A percentile compares a stretch with the other conserved stretches of the same genome.
phyloP scores from a whole-genome alignment of 2,888 invertebrate species.

The Megamerina dolium region DNA sequence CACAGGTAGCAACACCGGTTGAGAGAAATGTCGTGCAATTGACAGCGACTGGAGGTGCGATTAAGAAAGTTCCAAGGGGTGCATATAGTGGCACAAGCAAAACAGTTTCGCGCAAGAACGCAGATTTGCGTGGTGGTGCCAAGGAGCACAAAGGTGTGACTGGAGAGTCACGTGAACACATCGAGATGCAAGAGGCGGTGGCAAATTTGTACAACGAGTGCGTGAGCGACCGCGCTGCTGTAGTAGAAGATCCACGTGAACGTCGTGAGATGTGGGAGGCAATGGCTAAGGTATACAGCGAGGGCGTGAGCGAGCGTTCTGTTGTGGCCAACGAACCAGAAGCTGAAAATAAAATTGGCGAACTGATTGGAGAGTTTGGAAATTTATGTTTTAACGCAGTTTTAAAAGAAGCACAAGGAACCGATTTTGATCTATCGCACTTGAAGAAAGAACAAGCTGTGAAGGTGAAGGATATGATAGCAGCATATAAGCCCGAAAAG shows the following conservation, averaged over 20 bases:
- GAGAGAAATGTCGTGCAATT: too few species aligned
- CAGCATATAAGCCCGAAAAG: slow-evolving; percentile 5
- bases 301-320: too few species aligned
- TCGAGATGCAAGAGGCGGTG: slow-evolving; percentile 2
- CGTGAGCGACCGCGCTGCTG: too few species aligned
- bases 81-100: background rate
- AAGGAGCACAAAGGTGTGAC: background rate
- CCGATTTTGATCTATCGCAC: slow-evolving; percentile 6
- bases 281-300: too few species aligned
- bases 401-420: background rate
- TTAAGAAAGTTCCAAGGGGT: background rate
- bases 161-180: background rate
- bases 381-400: slow-evolving; percentile 4
- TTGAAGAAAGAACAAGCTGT: background rate
- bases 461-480: slow-evolving; percentile 1
- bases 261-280: too few species aligned
- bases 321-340: too few species aligned
- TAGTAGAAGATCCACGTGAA: too few species aligned
- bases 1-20: background rate
- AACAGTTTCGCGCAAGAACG: background rate
- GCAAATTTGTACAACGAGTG: too few species aligned
- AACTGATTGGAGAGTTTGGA: slow-evolving; percentile 5
- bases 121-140: background rate
- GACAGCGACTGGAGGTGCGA: background rate
- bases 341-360: background rate